Conservation (phyloP, 2,888 invertebrate genomes). For the Troilus luridus region DNA sequence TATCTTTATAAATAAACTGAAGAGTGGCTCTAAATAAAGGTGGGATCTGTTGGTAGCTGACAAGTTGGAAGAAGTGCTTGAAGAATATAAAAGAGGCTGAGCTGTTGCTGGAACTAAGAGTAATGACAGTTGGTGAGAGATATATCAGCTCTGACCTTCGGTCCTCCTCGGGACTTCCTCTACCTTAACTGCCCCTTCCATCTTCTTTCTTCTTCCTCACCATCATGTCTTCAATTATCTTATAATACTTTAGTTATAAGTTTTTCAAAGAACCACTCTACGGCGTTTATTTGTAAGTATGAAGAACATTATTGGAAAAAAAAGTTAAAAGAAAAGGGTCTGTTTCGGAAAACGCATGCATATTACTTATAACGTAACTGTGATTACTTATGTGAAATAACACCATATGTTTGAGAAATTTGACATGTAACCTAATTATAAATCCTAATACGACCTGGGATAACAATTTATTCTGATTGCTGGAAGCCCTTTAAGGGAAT, state of each 20-base stretch:
- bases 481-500: no score
- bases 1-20: not conserved
- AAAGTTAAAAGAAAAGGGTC: not conserved
- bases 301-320: not conserved
- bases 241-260: not conserved
- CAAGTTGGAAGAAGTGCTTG: conserved; percentile 31
- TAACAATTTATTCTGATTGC: no score
- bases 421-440: no score
- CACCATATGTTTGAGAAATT: no score
- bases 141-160: not conserved
- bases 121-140: not conserved
- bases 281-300: not conserved
- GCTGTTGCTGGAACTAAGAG: not conserved
- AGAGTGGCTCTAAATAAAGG: not conserved
- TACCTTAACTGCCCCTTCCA: not conserved
- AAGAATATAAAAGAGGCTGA: conserved; percentile 34
- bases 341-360: no score
- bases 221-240: conserved; percentile 7
- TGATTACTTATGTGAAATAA: no score
- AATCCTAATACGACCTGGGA: no score
- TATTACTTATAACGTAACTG: no score
- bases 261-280: not conserved
- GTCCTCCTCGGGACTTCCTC: not conserved
- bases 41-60: not conserved
- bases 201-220: conserved; percentile 17